phyloP scores from a whole-genome alignment of 2,797 vertebrate species.

The Orientallactaga sibirica region DNA sequence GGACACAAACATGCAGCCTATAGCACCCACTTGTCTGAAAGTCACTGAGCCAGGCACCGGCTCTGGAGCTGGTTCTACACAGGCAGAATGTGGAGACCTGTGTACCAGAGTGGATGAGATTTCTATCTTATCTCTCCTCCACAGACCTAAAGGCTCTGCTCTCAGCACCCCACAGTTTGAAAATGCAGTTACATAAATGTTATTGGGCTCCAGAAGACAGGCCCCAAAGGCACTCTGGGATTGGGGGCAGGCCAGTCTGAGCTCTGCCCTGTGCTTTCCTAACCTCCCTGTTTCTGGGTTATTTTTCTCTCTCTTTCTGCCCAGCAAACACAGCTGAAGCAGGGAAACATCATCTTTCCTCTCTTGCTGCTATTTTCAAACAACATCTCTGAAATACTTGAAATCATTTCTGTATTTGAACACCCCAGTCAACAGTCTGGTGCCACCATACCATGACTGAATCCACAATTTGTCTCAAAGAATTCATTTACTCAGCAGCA shows the following conservation, averaged over 20 bases:
- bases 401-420: neutral
- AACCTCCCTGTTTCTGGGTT: neutral
- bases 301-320: neutral
- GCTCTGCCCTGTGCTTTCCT: neutral
- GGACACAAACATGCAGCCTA: too few species aligned
- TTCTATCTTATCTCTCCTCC: neutral
- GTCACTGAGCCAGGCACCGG: accelerated
- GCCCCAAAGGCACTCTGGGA: accelerated
- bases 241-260: accelerated
- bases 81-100: accelerated
- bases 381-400: neutral
- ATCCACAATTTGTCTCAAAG: accelerated
- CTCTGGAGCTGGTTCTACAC: neutral
- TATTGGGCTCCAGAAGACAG: neutral
- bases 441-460: accelerated
- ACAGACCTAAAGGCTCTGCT: neutral
- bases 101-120: accelerated
- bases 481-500: neutral
- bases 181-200: neutral
- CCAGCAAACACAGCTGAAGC: neutral
- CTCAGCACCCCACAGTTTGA: neutral
- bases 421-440: neutral
- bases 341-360: accelerated
- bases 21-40: neutral
- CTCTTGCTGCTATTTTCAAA: neutral